Conservation (phyloP, 2,888 invertebrate species). For the Chymomyza procnemis region DNA sequence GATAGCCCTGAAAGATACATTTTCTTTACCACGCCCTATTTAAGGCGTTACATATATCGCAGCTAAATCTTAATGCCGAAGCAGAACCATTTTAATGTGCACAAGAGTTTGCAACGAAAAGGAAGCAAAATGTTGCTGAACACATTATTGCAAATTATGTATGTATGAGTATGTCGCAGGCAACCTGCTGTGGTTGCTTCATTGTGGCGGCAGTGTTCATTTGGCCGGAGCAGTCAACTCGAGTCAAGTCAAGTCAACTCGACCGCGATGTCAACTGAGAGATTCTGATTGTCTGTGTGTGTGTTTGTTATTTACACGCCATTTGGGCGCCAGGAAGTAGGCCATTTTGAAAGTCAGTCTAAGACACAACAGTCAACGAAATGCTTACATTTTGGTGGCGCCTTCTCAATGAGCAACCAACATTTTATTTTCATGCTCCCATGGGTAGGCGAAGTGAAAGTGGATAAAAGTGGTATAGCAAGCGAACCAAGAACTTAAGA, state of each 20-base stretch:
- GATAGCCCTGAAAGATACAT: too few relatives aligned
- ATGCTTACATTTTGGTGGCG: conserved; percentile 2
- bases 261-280: conserved; percentile 49
- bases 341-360: conserved; percentile 57
- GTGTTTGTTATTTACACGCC: conserved; percentile 18
- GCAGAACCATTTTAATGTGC: neutral
- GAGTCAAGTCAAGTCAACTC: conserved; percentile 40
- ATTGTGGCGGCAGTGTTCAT: conserved; percentile 3
- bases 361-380: conserved; percentile 15
- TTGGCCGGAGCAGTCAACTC: conserved; percentile 26
- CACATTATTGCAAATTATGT: conserved; percentile 18
- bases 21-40: too few relatives aligned
- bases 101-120: neutral
- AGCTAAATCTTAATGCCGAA: neutral
- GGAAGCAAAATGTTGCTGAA: neutral
- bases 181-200: neutral
- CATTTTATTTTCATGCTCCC: conserved; percentile 46
- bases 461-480: conserved; percentile 1
- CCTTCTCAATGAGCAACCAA: neutral
- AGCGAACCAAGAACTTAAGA: neutral
- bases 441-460: conserved; percentile 52
- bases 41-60: neutral
- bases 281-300: neutral
- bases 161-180: neutral
- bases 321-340: conserved; percentile 52